A percentile compares a stretch with the other conserved stretches of the same genome.
These are phyloP conservation scores for Tauraco erythrolophus DNA, from an alignment of 2,113 vertebrate genomes.

Conservation along the genomic window DNA sequence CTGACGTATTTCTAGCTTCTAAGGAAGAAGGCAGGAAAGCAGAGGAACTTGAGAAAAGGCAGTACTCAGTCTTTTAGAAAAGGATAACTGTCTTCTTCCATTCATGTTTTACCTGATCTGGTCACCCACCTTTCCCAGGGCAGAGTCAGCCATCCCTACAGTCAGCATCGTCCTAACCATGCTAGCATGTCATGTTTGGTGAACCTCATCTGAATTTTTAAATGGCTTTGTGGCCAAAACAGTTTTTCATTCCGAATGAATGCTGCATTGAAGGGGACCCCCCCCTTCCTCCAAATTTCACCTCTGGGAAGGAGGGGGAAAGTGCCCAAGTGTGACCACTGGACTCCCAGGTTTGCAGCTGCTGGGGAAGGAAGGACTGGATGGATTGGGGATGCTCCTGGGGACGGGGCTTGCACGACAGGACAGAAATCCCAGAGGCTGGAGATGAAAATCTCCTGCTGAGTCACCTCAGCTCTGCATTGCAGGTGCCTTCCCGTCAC, in stretches of 20 bases:
- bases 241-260: neutral
- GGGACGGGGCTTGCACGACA: neutral
- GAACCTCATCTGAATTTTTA: neutral
- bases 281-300: neutral
- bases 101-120: neutral
- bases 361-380: neutral
- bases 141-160: neutral
- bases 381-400: neutral
- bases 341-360: neutral
- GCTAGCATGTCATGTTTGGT: rapidly evolving
- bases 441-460: neutral
- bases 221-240: neutral
- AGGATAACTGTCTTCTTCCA: rapidly evolving
- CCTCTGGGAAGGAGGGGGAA: neutral
- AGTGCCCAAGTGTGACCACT: neutral
- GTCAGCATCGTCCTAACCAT: neutral
- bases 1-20: neutral
- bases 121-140: neutral
- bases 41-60: neutral
- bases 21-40: neutral
- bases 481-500: neutral
- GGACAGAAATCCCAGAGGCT: neutral
- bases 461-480: slow-evolving; percentile 28
- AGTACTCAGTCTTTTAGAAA: neutral
- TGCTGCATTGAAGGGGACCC: rapidly evolving